These are phyloP conservation scores for Hippoglossus stenolepis DNA, from an alignment of 2,113 vertebrate species.

Conservation along the genomic window DNA sequence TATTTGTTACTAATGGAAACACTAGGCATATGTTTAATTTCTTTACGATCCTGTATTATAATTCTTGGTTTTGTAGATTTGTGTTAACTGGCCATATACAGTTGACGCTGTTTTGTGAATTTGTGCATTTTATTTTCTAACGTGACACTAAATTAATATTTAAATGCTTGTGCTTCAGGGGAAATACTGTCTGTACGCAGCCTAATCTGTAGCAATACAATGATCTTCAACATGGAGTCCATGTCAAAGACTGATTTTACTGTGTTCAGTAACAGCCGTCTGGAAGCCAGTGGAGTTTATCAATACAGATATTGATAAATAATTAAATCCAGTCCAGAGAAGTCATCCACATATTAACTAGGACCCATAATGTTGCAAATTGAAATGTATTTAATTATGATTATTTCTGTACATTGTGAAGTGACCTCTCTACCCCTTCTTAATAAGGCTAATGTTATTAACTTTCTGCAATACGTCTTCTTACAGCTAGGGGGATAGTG, in stretches of 20 bases:
- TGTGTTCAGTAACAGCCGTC: constrained; percentile 17
- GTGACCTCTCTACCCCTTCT: neutral
- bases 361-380: no score
- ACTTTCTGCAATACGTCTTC: constrained; percentile 28
- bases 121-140: constrained; percentile 16
- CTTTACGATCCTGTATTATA: neutral
- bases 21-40: constrained; percentile 4
- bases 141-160: constrained; percentile 46
- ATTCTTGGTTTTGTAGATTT: constrained; percentile 3
- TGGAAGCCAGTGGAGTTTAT: constrained; percentile 3
- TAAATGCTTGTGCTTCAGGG: constrained; percentile 43
- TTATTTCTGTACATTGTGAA: neutral
- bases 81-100: neutral
- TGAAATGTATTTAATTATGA: neutral
- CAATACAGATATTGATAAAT: constrained; percentile 19
- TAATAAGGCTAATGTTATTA: neutral
- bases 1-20: constrained; percentile 26
- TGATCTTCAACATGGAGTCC: neutral
- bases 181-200: neutral
- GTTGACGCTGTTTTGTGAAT: constrained; percentile 5
- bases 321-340: neutral
- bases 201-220: constrained; percentile 25
- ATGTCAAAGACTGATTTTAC: constrained; percentile 12
- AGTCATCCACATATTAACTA: no score
- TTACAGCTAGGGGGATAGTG: constrained; percentile 27